Evolutionary conservation across 2,888 invertebrate genomes (phyloP).

Genomic region (Mythimna loreyi): DNA sequence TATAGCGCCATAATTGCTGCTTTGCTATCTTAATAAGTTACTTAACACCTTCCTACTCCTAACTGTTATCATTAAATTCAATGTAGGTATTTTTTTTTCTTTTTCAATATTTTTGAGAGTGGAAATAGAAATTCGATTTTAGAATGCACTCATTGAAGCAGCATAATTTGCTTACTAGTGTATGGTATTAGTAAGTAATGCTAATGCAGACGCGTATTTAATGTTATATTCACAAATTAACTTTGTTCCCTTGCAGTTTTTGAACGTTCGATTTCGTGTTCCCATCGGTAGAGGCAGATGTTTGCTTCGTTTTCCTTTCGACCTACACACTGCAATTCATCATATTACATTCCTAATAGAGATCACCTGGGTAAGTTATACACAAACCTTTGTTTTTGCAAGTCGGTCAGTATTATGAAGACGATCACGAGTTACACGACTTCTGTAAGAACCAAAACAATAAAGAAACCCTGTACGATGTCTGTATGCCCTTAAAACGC

Average conservation of each 20-base stretch:
- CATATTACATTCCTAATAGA: too few species aligned
- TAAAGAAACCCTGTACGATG: conserved; percentile 42
- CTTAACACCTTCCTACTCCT: too few species aligned
- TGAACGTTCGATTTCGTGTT: neutral
- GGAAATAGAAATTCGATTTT: neutral
- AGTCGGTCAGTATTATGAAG: conserved; percentile 26
- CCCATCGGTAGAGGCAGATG: neutral
- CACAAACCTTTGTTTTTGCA: conserved; percentile 15
- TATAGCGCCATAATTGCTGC: too few species aligned
- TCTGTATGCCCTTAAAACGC: conserved; percentile 70
- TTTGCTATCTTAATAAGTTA: too few species aligned
- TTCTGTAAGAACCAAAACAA: conserved; percentile 31
- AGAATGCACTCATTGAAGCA: neutral
- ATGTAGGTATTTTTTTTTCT: too few species aligned
- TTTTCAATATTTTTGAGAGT: neutral
- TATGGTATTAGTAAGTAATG: too few species aligned
- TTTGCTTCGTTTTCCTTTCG: neutral
- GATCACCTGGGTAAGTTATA: neutral
- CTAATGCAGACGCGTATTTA: neutral
- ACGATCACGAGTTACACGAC: conserved; percentile 18
- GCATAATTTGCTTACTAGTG: neutral
- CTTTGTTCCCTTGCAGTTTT: neutral
- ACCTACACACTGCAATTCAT: neutral
- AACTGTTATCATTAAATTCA: too few species aligned
- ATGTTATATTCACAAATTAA: neutral